Evolutionary conservation across 2,888 invertebrate genomes (phyloP).

Genomic region (Watsonalla cultraria): DNA sequence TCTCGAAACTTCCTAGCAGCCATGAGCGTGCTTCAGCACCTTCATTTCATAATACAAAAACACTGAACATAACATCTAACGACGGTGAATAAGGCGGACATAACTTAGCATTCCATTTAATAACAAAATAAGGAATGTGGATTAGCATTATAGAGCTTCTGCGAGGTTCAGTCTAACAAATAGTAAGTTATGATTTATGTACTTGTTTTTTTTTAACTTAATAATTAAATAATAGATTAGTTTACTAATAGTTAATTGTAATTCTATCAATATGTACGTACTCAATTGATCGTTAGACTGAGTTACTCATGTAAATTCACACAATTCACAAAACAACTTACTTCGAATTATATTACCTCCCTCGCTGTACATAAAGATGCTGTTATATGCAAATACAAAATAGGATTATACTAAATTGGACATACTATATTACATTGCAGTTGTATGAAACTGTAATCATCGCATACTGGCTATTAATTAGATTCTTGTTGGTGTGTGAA

Average conservation of each 20-base stretch:
- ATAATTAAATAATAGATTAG: too few relatives aligned
- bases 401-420: neutral
- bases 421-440: neutral
- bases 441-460: neutral
- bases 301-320: neutral
- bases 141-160: constrained; percentile 5
- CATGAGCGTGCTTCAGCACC: constrained; percentile 31
- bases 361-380: too few relatives aligned
- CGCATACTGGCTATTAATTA: neutral
- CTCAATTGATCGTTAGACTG: neutral
- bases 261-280: too few relatives aligned
- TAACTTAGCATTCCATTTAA: constrained; percentile 3
- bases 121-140: constrained; percentile 14
- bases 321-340: too few relatives aligned
- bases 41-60: neutral
- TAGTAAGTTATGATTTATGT: neutral
- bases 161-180: constrained; percentile 7
- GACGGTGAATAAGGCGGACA: constrained; percentile 14
- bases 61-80: constrained; percentile 5
- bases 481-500: neutral
- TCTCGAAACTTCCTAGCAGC: constrained; percentile 20
- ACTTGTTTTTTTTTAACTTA: too few relatives aligned
- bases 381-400: too few relatives aligned
- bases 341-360: too few relatives aligned
- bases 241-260: too few relatives aligned